Evolutionary conservation across 2,888 invertebrate species (phyloP).

Genomic region (Malthinus flaveolus): DNA sequence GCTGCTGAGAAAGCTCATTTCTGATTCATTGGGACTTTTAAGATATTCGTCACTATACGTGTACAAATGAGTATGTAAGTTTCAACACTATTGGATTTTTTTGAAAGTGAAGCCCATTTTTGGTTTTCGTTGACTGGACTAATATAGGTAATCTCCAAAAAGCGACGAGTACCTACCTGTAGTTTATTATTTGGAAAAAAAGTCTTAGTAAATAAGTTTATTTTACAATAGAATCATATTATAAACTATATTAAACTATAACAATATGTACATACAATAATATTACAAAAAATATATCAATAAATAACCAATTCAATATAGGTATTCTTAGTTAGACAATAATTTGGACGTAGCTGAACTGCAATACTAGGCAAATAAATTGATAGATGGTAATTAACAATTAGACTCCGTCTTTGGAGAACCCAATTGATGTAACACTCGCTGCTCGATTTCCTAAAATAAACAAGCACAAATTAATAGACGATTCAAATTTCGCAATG

Average conservation of each 20-base stretch:
- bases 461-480: slow-evolving; percentile 1
- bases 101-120: no score
- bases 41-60: no score
- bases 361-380: slow-evolving; percentile 38
- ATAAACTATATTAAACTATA: slow-evolving; percentile 54
- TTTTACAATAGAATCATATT: slow-evolving; percentile 48
- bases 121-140: no score
- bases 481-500: background rate
- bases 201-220: slow-evolving; percentile 1
- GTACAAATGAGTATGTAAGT: no score
- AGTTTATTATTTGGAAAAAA: no score
- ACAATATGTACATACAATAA: slow-evolving; percentile 48
- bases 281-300: slow-evolving; percentile 30
- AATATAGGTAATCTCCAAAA: no score
- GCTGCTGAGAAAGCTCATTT: no score
- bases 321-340: slow-evolving; percentile 17
- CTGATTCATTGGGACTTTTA: no score
- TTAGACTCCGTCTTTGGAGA: slow-evolving; percentile 53
- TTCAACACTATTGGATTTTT: no score
- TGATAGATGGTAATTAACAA: slow-evolving; percentile 40
- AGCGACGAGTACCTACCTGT: no score
- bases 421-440: slow-evolving; percentile 54
- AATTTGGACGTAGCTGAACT: slow-evolving; percentile 49
- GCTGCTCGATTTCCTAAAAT: slow-evolving; percentile 55
- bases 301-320: slow-evolving; percentile 32